Evolutionary conservation across 2,888 invertebrate genomes (phyloP).

Genomic region (Hydriomena furcata): DNA sequence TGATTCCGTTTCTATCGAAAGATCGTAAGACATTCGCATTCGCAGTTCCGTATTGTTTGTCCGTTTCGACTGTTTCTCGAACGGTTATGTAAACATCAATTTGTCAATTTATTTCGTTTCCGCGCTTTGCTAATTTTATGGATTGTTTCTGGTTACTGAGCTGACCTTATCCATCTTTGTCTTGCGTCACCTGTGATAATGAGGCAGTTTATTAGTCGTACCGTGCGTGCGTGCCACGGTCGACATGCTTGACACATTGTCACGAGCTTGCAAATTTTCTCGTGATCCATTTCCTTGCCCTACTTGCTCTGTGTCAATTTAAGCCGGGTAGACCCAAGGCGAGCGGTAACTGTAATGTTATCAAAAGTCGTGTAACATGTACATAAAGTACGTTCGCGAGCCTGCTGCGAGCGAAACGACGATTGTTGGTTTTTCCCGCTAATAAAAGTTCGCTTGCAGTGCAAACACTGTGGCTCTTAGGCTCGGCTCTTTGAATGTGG

Average conservation of each 20-base stretch:
- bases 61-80: constrained; percentile 27
- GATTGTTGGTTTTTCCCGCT: too few species aligned
- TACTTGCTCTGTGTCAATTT: constrained; percentile 36
- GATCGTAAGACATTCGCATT: constrained; percentile 25
- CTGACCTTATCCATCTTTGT: constrained; percentile 50
- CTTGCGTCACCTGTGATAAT: constrained; percentile 58
- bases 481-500: too few species aligned
- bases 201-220: constrained; percentile 53
- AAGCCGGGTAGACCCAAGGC: too few species aligned
- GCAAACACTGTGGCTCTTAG: too few species aligned
- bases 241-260: constrained; percentile 55
- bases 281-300: constrained; percentile 53
- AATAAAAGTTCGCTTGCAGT: too few species aligned
- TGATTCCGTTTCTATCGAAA: constrained; percentile 21
- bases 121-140: constrained; percentile 40
- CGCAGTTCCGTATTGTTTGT: constrained; percentile 27
- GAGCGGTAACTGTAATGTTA: too few species aligned
- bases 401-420: too few species aligned
- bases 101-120: constrained; percentile 51
- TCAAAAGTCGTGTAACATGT: too few species aligned
- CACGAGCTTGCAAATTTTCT: constrained; percentile 57
- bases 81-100: constrained; percentile 53
- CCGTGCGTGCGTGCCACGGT: constrained; percentile 52
- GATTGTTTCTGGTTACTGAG: constrained; percentile 40
- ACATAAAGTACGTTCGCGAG: too few species aligned